Evolutionary conservation across 2,113 vertebrate genomes (phyloP).

Genomic region (Pachycephala philippinensis): DNA sequence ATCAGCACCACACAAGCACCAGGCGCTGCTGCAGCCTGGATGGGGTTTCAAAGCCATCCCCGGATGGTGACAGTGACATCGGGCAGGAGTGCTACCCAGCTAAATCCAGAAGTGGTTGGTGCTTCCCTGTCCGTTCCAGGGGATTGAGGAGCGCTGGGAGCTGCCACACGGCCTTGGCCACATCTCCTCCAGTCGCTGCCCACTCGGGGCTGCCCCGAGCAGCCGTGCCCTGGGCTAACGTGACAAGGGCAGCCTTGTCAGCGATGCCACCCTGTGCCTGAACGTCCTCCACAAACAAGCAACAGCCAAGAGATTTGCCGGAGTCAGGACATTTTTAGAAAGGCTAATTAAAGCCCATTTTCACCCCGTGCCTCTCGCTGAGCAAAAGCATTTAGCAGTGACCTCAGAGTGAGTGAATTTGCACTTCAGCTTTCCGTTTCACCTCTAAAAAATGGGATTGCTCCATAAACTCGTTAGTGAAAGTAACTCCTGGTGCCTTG

Average conservation of each 20-base stretch:
- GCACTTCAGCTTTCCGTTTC: conserved; percentile 17
- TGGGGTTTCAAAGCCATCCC: background rate
- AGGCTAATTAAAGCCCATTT: conserved; percentile 47
- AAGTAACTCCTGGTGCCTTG: conserved; percentile 13
- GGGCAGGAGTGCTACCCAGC: background rate
- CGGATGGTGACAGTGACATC: background rate
- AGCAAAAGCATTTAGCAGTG: background rate
- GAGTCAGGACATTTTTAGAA: conserved; percentile 35
- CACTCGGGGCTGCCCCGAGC: background rate
- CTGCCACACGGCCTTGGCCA: rapidly evolving
- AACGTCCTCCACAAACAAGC: background rate
- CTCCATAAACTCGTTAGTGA: conserved; percentile 14
- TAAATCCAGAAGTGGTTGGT: background rate
- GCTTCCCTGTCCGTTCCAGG: background rate
- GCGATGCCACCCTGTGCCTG: background rate
- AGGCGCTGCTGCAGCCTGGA: background rate
- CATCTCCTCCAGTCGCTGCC: rapidly evolving
- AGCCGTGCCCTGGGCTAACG: background rate
- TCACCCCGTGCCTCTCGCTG: background rate
- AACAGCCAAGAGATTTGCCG: background rate
- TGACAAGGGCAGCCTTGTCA: background rate
- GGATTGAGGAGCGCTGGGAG: background rate
- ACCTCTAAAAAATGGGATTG: conserved; percentile 47
- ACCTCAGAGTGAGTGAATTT: conserved; percentile 17
- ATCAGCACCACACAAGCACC: rapidly evolving